Percentiles rank a stretch among this genome's conserved stretches.
Conservation (phyloP, 2,888 invertebrate genomes). For the Blastobasis lacticolella region DNA sequence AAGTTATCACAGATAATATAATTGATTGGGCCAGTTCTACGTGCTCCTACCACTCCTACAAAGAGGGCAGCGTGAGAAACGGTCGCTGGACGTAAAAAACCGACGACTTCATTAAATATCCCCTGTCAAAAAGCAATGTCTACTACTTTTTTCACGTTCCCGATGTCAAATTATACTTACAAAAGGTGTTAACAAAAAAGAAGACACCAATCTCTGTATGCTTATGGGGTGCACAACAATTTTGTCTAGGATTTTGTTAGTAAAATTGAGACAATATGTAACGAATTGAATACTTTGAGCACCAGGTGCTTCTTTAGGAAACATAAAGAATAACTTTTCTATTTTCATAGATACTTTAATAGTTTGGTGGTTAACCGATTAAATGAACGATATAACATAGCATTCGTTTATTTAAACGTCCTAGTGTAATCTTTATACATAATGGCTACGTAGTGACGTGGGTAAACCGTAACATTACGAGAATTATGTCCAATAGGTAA, state of each 20-base stretch:
- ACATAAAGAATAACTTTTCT: neutral
- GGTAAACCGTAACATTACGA: too few species aligned
- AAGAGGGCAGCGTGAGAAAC: constrained; percentile 60
- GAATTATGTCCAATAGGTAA: too few species aligned
- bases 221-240: constrained; percentile 45
- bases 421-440: too few species aligned
- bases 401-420: too few species aligned
- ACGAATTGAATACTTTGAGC: neutral
- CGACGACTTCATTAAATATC: constrained; percentile 71
- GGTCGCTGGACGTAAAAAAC: constrained; percentile 39
- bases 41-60: constrained; percentile 64
- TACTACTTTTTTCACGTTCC: constrained; percentile 67
- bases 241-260: constrained; percentile 29
- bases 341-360: neutral
- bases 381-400: neutral
- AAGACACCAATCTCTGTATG: constrained; percentile 40
- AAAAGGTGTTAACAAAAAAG: constrained; percentile 73
- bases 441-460: too few species aligned
- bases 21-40: constrained; percentile 67
- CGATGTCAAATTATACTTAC: constrained; percentile 71
- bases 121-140: constrained; percentile 71
- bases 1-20: constrained; percentile 70
- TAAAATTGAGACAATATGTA: neutral
- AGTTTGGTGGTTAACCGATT: neutral
- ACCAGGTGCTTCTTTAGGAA: neutral